Conservation (phyloP, 92 coral and sea anemone genomes). For the Epizoanthus scotinus region DNA sequence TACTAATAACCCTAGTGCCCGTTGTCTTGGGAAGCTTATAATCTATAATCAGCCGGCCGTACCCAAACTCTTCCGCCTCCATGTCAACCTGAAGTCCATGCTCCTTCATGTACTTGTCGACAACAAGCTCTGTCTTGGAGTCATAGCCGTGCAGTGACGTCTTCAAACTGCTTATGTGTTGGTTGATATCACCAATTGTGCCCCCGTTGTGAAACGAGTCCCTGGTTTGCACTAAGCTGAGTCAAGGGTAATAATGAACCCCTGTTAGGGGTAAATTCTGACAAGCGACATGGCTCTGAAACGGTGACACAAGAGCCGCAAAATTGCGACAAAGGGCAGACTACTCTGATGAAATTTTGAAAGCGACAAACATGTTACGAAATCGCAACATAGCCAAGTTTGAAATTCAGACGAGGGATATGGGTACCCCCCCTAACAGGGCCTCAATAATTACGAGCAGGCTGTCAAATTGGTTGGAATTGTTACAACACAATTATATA, state of each 20-base stretch:
- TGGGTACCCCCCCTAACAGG: too few species aligned
- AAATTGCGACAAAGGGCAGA: too few species aligned
- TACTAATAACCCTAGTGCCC: slow-evolving; percentile 50
- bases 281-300: too few species aligned
- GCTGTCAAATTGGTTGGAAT: background rate
- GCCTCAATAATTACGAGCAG: too few species aligned
- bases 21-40: slow-evolving; percentile 79
- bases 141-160: slow-evolving; percentile 64
- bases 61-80: slow-evolving; percentile 92
- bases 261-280: too few species aligned
- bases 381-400: too few species aligned
- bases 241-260: slow-evolving; percentile 13
- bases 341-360: too few species aligned
- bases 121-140: slow-evolving; percentile 78
- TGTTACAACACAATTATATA: too few species aligned
- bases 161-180: slow-evolving; percentile 77
- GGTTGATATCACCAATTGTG: slow-evolving; percentile 80
- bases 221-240: slow-evolving; percentile 15
- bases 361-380: too few species aligned
- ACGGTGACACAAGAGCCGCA: too few species aligned
- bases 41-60: slow-evolving; percentile 88
- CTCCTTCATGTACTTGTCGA: slow-evolving; percentile 84
- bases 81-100: slow-evolving; percentile 63
- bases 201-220: slow-evolving; percentile 79
- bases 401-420: too few species aligned